These are phyloP conservation scores for Drosophila pachea DNA, from an alignment of 1,140 invertebrate species.

Conservation along the genomic window DNA sequence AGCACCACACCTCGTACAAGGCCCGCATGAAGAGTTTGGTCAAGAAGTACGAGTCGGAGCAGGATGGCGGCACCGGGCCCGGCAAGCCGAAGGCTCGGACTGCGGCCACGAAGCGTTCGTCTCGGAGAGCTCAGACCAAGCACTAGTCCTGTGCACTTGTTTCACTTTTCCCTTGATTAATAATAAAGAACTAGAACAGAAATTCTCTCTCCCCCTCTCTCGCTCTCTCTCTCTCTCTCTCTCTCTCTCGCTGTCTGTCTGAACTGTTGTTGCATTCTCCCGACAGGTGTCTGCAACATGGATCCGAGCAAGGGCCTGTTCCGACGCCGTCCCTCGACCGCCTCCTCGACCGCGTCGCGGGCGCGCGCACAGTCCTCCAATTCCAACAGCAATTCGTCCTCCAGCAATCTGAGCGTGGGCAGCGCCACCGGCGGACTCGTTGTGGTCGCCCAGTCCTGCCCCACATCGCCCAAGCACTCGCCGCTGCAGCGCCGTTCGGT, in stretches of 20 bases:
- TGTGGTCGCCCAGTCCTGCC: constrained; percentile 66
- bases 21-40: constrained; percentile 21
- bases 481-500: constrained; percentile 61
- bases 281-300: constrained; percentile 75
- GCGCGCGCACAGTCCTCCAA: constrained; percentile 65
- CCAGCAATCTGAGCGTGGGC: constrained; percentile 52
- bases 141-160: neutral
- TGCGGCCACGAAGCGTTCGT: neutral
- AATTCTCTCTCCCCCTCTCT: too few species aligned
- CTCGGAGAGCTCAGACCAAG: constrained; percentile 6
- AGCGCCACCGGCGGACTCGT: constrained; percentile 5
- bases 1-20: neutral
- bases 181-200: too few species aligned
- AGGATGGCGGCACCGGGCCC: neutral
- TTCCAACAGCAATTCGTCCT: constrained; percentile 44
- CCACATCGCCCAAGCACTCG: constrained; percentile 74
- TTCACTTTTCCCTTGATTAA: too few species aligned
- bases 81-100: neutral
- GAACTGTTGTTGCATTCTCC: neutral
- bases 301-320: constrained; percentile 80
- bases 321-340: constrained; percentile 79
- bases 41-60: constrained; percentile 7
- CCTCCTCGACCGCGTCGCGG: constrained; percentile 60
- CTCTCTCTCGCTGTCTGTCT: too few species aligned
- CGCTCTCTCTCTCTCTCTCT: too few species aligned